A percentile compares a stretch with the other conserved stretches of the same genome.
Conservation (phyloP, 2,113 vertebrate genomes). For the Cervus canadensis region DNA sequence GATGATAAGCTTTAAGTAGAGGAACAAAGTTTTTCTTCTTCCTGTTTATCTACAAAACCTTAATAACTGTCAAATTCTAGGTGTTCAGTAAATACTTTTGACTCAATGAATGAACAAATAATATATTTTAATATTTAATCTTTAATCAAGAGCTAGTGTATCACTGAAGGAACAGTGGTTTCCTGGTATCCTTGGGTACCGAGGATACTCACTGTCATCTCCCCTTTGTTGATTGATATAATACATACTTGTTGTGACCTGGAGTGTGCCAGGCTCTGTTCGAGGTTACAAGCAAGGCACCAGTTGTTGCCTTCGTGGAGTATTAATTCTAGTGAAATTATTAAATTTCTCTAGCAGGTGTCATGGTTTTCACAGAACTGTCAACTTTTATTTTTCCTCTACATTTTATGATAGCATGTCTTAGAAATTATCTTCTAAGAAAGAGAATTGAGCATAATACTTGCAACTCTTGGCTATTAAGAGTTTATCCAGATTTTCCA, state of each 20-base stretch:
- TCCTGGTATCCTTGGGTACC: neutral
- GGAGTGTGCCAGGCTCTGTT: neutral
- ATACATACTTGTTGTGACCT: neutral
- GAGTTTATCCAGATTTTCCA: neutral
- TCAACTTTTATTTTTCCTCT: slow-evolving; percentile 1
- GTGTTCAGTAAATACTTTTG: neutral
- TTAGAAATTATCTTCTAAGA: neutral
- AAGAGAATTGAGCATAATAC: neutral
- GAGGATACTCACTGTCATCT: neutral
- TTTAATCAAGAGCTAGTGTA: neutral
- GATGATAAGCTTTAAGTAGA: neutral
- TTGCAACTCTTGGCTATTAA: neutral
- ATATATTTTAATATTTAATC: neutral
- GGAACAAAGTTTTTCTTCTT: neutral
- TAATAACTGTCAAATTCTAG: neutral
- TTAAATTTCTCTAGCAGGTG: neutral
- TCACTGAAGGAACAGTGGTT: neutral
- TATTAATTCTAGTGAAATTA: neutral
- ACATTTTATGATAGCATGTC: neutral
- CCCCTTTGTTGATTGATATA: neutral
- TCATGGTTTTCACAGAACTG: neutral
- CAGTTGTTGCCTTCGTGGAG: neutral
- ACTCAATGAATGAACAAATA: neutral
- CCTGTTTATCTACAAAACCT: neutral
- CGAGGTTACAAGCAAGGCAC: neutral